These are phyloP conservation scores for Standfussiana lucernea DNA, from an alignment of 2,888 invertebrate genomes.

Conservation along the genomic window DNA sequence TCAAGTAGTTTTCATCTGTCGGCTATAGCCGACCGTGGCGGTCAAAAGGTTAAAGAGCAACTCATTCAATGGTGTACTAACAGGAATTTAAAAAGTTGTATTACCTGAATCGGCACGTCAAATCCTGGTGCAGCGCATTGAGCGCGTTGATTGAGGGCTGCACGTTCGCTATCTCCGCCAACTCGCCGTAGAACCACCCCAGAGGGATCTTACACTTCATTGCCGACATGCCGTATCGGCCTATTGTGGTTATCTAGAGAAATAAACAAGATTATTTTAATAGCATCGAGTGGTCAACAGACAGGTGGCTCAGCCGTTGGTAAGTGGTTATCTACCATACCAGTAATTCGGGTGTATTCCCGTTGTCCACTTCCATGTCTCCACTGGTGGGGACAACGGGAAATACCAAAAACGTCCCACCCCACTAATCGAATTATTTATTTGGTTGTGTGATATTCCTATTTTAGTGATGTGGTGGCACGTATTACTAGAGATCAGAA, in stretches of 20 bases:
- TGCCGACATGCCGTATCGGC: slow-evolving; percentile 97
- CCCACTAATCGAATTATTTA: no score
- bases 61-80: not conserved
- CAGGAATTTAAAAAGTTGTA: not conserved
- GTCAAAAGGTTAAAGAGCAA: no score
- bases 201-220: slow-evolving; percentile 97
- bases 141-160: slow-evolving; percentile 86
- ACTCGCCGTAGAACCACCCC: slow-evolving; percentile 98
- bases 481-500: no score
- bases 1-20: no score
- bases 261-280: not conserved
- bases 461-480: no score
- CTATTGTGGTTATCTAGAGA: slow-evolving; percentile 96
- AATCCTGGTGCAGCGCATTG: slow-evolving; percentile 85
- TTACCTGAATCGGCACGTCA: slow-evolving; percentile 87
- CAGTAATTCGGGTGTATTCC: no score
- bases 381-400: no score
- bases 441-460: no score
- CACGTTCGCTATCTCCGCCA: slow-evolving; percentile 93
- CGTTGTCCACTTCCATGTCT: no score
- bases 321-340: no score
- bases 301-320: not conserved
- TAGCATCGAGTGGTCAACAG: not conserved
- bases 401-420: no score
- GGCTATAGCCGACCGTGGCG: no score